Evolutionary conservation across 2,888 invertebrate species (phyloP).

Genomic region (Nycteola revayana): DNA sequence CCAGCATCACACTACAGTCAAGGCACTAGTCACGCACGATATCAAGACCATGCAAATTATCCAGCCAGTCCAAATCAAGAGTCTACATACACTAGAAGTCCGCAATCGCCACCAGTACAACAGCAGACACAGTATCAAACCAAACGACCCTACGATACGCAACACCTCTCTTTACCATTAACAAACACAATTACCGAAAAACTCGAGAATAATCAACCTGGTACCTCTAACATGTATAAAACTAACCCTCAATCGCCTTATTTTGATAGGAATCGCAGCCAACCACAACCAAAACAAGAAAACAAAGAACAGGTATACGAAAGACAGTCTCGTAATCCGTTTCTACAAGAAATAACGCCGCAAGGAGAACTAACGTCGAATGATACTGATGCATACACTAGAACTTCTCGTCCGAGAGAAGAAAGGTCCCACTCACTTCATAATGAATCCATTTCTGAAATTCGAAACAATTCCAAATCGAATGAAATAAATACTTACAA

Average conservation of each 20-base stretch:
- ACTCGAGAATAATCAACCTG: constrained; percentile 61
- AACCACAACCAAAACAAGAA: constrained; percentile 48
- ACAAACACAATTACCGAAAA: constrained; percentile 67
- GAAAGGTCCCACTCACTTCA: constrained; percentile 40
- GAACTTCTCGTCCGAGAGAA: constrained; percentile 39
- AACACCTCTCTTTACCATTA: constrained; percentile 71
- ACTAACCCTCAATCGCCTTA: constrained; percentile 77
- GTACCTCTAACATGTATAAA: constrained; percentile 58
- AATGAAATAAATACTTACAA: constrained; percentile 48
- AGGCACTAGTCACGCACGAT: constrained; percentile 66
- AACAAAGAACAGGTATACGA: constrained; percentile 60
- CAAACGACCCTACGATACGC: constrained; percentile 70
- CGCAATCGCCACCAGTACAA: constrained; percentile 69
- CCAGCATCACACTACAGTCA: constrained; percentile 77
- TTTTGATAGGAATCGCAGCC: constrained; percentile 70
- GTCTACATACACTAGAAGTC: constrained; percentile 77
- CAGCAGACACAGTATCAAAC: constrained; percentile 53
- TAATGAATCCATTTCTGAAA: constrained; percentile 48
- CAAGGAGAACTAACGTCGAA: constrained; percentile 42
- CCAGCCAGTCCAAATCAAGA: constrained; percentile 68
- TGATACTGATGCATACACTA: constrained; percentile 42
- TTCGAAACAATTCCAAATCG: constrained; percentile 38
- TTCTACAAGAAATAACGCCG: constrained; percentile 57
- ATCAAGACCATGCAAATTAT: constrained; percentile 66
- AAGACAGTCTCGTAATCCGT: constrained; percentile 62